These are phyloP conservation scores for Tupaia chinensis DNA, from an alignment of 2,113 vertebrate species.

Conservation along the genomic window DNA sequence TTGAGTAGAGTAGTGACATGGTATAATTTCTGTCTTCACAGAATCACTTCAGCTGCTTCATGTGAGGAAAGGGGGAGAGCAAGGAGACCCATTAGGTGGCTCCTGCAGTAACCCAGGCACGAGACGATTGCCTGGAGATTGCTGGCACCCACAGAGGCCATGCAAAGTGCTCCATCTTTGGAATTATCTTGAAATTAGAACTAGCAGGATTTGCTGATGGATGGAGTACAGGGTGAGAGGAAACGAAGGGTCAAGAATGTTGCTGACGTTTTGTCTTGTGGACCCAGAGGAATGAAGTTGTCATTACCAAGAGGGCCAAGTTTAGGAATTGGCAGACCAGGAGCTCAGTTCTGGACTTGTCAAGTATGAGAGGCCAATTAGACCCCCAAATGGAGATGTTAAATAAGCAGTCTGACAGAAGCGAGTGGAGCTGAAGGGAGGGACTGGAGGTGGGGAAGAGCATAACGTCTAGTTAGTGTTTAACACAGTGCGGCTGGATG, in stretches of 20 bases:
- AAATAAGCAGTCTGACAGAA: neutral
- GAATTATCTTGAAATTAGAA: neutral
- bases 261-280: neutral
- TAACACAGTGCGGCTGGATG: neutral
- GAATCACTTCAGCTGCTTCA: neutral
- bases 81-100: neutral
- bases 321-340: neutral
- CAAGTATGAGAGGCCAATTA: neutral
- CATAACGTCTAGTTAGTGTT: neutral
- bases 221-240: neutral
- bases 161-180: neutral
- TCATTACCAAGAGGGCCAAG: neutral
- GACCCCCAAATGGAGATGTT: neutral
- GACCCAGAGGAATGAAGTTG: neutral
- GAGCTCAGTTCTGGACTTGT: neutral
- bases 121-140: neutral
- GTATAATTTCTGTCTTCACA: neutral
- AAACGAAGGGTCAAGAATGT: neutral
- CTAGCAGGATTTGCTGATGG: neutral
- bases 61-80: neutral
- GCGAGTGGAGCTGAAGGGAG: neutral
- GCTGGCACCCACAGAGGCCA: neutral
- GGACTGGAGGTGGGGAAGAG: neutral
- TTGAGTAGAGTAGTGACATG: neutral
- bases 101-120: too few species aligned